Evolutionary conservation across 2,113 vertebrate species (phyloP).

Genomic region (Mellivora capensis): DNA sequence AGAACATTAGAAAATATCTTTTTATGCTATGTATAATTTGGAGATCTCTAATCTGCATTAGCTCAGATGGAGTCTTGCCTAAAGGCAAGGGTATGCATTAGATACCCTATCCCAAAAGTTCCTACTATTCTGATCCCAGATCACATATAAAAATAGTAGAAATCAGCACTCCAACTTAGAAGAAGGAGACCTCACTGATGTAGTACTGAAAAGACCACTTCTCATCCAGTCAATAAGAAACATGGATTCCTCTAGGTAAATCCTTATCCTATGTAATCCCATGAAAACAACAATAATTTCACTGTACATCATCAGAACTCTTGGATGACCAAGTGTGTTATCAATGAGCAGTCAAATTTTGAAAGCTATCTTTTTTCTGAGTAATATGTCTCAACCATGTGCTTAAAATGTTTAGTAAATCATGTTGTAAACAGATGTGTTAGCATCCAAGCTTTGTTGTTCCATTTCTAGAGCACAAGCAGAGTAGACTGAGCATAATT

Average conservation of each 20-base stretch:
- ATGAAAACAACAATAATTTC: not conserved
- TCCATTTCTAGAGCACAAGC: not conserved
- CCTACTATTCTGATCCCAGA: not conserved
- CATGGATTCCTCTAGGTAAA: not conserved
- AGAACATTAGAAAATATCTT: not conserved
- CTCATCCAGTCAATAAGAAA: not conserved
- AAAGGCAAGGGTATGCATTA: not conserved
- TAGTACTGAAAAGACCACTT: not conserved
- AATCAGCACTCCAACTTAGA: not conserved
- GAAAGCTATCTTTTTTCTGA: not conserved
- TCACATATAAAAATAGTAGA: not conserved
- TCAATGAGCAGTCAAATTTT: not conserved
- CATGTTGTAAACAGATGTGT: not conserved
- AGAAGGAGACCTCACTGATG: not conserved
- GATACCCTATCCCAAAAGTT: not conserved
- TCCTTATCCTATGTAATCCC: not conserved
- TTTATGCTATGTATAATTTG: not conserved
- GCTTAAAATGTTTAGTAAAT: not conserved
- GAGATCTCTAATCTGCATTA: not conserved
- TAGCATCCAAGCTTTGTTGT: not conserved
- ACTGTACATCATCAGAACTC: not conserved
- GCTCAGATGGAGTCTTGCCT: not conserved
- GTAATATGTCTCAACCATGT: not conserved
- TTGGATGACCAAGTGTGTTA: not conserved
- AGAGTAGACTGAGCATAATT: not conserved